Base-by-base conservation (phyloP, 2,113 vertebrate genomes). In the Oncorhynchus nerka region DNA sequence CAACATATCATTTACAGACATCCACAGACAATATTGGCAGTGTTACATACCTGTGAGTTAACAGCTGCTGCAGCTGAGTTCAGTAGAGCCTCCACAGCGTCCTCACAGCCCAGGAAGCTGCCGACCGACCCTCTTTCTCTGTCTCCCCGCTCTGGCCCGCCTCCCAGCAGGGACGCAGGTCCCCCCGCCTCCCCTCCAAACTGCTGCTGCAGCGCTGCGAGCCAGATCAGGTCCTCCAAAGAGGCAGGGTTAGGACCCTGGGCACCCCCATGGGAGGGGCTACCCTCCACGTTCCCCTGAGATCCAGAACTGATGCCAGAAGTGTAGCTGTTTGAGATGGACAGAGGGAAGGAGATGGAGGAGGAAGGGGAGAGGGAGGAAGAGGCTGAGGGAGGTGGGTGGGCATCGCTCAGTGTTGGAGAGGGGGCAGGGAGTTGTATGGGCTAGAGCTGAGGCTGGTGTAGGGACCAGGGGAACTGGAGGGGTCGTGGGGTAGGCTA, bases 221-320 rank as follows among this genome's bases (percentile, higher is more conserved):
- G 93, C 98, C 98, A 99, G 90, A 99, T 97, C 85, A 99, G 93
- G 89, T 99, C 98, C 92, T 99, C 98, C 83, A 99, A 91, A 70
- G 97, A 97, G 30, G 94, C 86, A 0, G 92, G 89, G 65, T 90
- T 90, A 20, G 93, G 89, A 26, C 92, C 91, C 59, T 75, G 96
- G 91, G 93, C 94, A 91, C 94, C 96, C 0, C 88, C 77, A 4
- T 91, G 84, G 34, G 72, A 62, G 3, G 92, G 90, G 82, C 91
- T 93, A 55, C 87, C 79, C 90, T 97, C 94, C 93, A 95, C 92
- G 88, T 96, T 92, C 92, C 96, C 49, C 94, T 98, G 87, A 57
- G 92, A 89, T 73, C 86, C 86, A 0, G 91, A 90, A 79, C 90
- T 89, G 77, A 93, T 84, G 59, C 90, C 88, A 2, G 91, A 90